Percentiles rank a stretch among this genome's conserved stretches.
phyloP scores from a whole-genome alignment of 1,140 invertebrate species.

The Tribolium madens region DNA sequence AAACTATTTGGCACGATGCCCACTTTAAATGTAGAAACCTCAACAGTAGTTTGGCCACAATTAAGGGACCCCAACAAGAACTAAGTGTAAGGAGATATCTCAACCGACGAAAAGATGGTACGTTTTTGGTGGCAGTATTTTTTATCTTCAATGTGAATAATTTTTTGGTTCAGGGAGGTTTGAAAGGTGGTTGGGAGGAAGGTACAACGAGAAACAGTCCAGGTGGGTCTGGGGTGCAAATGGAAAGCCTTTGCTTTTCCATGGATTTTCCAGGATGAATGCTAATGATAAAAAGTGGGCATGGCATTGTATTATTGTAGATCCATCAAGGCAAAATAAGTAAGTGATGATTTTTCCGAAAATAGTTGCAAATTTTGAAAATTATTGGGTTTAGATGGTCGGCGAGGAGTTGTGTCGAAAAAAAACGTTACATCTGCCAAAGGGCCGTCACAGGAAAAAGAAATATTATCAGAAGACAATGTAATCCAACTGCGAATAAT shows the following conservation, averaged over 20 bases:
- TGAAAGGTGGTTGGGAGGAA: conserved; percentile 18
- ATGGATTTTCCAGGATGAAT: conserved; percentile 31
- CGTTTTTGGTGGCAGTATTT: not conserved
- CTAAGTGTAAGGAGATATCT: conserved; percentile 8
- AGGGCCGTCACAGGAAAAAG: not conserved
- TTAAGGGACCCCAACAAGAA: conserved; percentile 20
- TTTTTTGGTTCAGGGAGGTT: not conserved
- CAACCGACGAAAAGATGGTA: not conserved
- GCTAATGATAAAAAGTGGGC: not conserved
- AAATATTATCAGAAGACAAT: not conserved
- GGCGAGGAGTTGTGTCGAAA: conserved; percentile 4
- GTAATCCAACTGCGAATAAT: not conserved
- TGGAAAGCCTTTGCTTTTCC: conserved; percentile 19
- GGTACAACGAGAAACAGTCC: not conserved
- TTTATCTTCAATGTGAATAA: not conserved
- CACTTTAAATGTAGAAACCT: conserved; percentile 15
- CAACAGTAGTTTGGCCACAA: conserved; percentile 20
- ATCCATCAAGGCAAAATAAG: not conserved
- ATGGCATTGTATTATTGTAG: conserved; percentile 33
- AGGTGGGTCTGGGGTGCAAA: conserved; percentile 26
- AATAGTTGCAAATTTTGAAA: not conserved
- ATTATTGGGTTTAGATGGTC: conserved; percentile 1
- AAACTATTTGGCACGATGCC: conserved; percentile 26
- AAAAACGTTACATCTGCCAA: conserved; percentile 18
- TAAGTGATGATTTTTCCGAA: not conserved